Percentiles rank a stretch among this genome's conserved stretches.
phyloP scores from a whole-genome alignment of 2,113 vertebrate species.

The Monarcha castaneiventris region DNA sequence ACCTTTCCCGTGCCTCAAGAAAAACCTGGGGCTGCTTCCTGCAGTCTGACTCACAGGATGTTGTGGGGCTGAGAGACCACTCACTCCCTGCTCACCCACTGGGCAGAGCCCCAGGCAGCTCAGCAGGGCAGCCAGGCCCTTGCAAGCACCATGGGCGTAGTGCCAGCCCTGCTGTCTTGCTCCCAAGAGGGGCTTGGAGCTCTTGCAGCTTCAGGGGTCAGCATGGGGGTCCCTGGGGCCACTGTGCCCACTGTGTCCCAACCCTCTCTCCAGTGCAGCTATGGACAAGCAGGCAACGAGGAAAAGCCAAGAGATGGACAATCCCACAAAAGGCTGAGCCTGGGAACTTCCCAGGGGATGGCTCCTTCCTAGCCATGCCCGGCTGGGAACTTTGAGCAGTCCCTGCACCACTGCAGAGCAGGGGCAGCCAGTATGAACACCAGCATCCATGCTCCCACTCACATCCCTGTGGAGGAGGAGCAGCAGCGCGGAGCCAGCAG shows the following conservation, averaged over 20 bases:
- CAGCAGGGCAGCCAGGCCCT: not conserved
- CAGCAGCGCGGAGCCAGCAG: fast-evolving
- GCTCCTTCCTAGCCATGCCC: not conserved
- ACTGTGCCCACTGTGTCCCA: fast-evolving
- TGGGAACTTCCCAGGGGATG: not conserved
- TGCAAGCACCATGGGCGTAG: fast-evolving
- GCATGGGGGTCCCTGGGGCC: not conserved
- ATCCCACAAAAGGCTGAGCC: not conserved
- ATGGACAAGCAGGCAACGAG: not conserved
- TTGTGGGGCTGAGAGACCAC: not conserved
- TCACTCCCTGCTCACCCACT: not conserved
- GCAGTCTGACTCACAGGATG: fast-evolving
- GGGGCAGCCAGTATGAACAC: not conserved
- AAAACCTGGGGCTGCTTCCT: not conserved
- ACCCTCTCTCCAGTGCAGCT: not conserved
- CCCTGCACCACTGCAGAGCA: not conserved
- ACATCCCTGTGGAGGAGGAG: not conserved
- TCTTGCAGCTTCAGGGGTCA: not conserved
- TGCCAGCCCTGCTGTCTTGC: not conserved
- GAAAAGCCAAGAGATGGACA: not conserved
- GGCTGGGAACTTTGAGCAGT: not conserved
- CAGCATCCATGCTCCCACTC: not conserved
- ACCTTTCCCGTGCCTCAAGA: not conserved
- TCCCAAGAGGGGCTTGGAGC: not conserved
- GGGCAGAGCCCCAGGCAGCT: not conserved